Evolutionary conservation across 2,797 vertebrate genomes (phyloP), one percentile per base, ranked within the genome.

Genomic region (Sebastes taczanowskii): DNA sequence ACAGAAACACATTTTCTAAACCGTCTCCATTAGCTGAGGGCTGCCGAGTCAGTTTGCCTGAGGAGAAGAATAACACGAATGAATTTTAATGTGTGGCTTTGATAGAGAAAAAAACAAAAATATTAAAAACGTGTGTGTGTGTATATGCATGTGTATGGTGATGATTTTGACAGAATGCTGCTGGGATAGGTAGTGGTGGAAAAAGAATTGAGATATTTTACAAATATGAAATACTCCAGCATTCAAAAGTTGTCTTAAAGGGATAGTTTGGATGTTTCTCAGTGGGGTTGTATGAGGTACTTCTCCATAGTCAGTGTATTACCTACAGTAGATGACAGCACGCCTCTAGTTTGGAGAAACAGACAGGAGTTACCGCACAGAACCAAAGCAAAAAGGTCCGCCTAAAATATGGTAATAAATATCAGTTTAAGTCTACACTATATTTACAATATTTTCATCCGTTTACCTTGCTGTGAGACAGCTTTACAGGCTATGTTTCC

Each of bases 1-100:
- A 64, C 55, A 67, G 55, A 66, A 46, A 83, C 46, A 71, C 71
- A 42, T 11, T 69, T 56, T 49, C 23, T 25, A 67, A 78, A 73
- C 11, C n/a, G 64, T 14, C 14, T 56, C 77, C 77, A 80, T 77
- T 61, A 74, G 71, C 81, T 4, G 11, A 75, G 18, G 71, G 69
- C 75, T 73, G 77, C 49, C 60, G 7, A 25, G 23, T 82, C 58
- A 66, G 52, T 69, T 73, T 66, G 70, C 77, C 74, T 6, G n/a
- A 38, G 81, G 75, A 76, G 22, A 66, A 80, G 62, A 79, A 70
- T 23, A 83, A 82, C 34, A 27, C 46, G 22, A 29, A 69, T 61
- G 7, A 22, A 77, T 82, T 89, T 83, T 69, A 83, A 77, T 55
- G 53, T 23, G 42, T 18, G 59, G 70, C 65, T 83, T 79, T 77